Evolutionary conservation across 2,113 vertebrate genomes (phyloP).

Genomic region (Thymallus thymallus): DNA sequence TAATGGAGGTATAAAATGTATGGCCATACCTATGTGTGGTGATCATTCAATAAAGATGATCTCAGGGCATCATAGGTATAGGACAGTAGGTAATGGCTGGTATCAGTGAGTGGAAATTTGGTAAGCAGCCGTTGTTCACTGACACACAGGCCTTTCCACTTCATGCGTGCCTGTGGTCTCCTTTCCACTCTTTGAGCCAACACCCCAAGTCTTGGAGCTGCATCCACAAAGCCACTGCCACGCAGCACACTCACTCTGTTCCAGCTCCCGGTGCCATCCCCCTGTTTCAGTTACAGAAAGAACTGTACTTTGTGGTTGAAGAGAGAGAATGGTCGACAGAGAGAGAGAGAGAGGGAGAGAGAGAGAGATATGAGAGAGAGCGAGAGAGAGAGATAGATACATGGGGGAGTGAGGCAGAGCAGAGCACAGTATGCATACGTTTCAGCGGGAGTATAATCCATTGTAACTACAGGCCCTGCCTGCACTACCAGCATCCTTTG

Average conservation of each 20-base stretch:
- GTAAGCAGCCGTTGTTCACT: neutral
- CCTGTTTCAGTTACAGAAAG: constrained; percentile 4
- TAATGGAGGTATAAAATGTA: no score
- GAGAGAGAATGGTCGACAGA: neutral
- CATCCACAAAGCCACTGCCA: constrained; percentile 22
- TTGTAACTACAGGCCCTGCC: constrained; percentile 34
- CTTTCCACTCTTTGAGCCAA: constrained; percentile 26
- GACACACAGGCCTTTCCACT: no score
- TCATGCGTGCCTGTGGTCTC: constrained; percentile 30
- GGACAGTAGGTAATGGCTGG: neutral
- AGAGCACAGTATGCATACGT: constrained; percentile 10
- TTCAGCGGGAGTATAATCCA: constrained; percentile 26
- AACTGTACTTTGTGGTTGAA: constrained; percentile 23
- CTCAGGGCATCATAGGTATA: no score
- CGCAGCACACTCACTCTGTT: constrained; percentile 15
- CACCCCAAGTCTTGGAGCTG: constrained; percentile 26
- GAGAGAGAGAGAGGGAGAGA: neutral
- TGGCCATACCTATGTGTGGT: no score
- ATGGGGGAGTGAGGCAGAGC: constrained; percentile 6
- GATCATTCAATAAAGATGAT: no score
- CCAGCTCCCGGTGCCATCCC: neutral
- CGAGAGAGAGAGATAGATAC: neutral
- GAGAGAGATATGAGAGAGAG: no score
- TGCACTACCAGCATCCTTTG: constrained; percentile 24
- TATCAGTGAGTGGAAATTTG: neutral